Evolutionary conservation across 1,140 invertebrate genomes (phyloP), one percentile per base, ranked within the genome.

Genomic region (Brachionus koreanus): DNA sequence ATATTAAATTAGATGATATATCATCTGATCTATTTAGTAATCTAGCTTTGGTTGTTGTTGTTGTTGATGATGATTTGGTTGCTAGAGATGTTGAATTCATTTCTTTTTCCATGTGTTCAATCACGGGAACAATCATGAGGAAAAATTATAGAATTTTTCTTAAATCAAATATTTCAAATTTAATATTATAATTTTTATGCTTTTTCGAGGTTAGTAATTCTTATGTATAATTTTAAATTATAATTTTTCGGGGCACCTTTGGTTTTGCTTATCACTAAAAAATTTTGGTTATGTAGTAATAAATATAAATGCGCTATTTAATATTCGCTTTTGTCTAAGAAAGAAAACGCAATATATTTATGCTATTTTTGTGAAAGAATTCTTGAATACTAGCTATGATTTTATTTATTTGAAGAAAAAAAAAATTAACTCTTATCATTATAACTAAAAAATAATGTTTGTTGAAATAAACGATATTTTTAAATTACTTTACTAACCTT

Each of bases 91-190:
- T 46, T 35, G 39, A 46, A 46, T 43, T 46, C 39, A 46, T 74
- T 46, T 46, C 42, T 43, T 46, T 74, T 74, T 74, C 69, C 69
- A 74, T 74, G 69, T 74, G 69, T 74, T 74, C 69, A 74, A 74
- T 74, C 69, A 74, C 69, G 69, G 69, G 69, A 74, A 74, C 69
- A 46, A 74, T 74, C 69, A 74, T 74, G 42, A 74, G 69, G 69
- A 74, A 74, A 74, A 74, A 74, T 74, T 74, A 74, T 74, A 69
- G 37, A 69, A 69, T 69, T 69, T 69, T 69, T 69, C 16, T 42
- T 69, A 7, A 19, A 37, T 37, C 37, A 37, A 39, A 35, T 69
- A 65, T 65, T 35, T 65, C 13, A 39, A 39, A 37, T 69, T 19
- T 69, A 69, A 69, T 69, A 69, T 69, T 69, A 69, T 69, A 69